These are phyloP conservation scores for Neoniphon sammara DNA, from an alignment of 2,797 vertebrate species.

Conservation along the genomic window DNA sequence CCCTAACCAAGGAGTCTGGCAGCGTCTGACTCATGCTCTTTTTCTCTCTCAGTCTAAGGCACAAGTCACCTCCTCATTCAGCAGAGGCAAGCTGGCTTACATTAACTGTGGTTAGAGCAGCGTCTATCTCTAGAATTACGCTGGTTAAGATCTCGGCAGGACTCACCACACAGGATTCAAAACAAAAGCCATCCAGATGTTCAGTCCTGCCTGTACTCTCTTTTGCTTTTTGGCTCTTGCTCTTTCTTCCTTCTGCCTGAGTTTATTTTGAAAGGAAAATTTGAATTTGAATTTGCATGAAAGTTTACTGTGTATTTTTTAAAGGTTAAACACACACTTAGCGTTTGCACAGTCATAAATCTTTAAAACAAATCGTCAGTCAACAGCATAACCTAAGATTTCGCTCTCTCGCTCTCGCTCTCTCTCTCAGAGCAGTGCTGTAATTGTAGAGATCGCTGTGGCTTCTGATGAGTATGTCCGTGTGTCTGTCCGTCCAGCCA, in stretches of 20 bases:
- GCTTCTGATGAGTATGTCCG: slow-evolving; percentile 55
- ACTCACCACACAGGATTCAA: slow-evolving; percentile 22
- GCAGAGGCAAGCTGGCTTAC: slow-evolving; percentile 23
- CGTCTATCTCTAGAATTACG: slow-evolving; percentile 24
- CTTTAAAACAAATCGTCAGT: neutral
- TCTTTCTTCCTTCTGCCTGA: neutral
- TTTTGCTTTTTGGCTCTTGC: neutral
- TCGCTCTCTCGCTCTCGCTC: neutral
- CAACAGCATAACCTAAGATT: neutral
- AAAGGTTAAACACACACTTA: neutral
- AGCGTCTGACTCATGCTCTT: neutral
- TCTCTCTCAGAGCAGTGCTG: slow-evolving; percentile 25
- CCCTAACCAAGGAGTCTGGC: neutral
- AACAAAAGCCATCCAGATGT: slow-evolving; percentile 31
- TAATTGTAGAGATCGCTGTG: slow-evolving; percentile 43
- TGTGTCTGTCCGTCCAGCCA: slow-evolving; percentile 16
- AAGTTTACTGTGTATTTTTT: neutral
- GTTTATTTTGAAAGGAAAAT: no score
- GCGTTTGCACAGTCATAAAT: neutral
- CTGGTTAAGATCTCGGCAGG: slow-evolving; percentile 14
- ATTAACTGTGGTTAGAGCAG: slow-evolving; percentile 21
- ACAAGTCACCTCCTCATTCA: neutral
- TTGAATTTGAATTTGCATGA: no score
- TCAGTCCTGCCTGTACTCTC: neutral
- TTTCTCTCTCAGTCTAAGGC: neutral